Conservation (phyloP, 2,797 vertebrate genomes). For the Alectoris magna region DNA sequence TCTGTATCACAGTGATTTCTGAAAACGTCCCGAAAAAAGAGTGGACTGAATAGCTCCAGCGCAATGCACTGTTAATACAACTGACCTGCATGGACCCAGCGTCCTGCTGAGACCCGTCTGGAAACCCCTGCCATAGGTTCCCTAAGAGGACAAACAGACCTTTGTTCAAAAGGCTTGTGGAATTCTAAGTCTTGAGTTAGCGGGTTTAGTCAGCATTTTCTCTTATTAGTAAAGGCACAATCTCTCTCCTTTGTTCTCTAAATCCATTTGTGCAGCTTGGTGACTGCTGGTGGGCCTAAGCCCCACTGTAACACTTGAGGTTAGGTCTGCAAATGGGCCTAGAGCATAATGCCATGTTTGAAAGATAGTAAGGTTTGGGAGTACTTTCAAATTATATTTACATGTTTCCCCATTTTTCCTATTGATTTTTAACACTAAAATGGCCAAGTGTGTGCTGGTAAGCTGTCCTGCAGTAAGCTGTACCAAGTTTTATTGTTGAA, state of each 20-base stretch:
- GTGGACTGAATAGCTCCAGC: accelerated
- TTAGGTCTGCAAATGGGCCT: neutral
- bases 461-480: neutral
- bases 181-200: neutral
- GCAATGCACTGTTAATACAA: accelerated
- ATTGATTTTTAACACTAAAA: neutral
- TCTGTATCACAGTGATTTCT: neutral
- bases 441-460: neutral
- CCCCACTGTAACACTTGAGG: neutral
- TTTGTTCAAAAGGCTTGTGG: neutral
- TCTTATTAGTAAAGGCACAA: neutral
- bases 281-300: neutral
- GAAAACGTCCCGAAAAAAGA: neutral
- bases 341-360: neutral
- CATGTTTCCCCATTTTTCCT: neutral
- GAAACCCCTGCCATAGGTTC: neutral
- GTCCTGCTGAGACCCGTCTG: neutral
- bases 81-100: neutral
- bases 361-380: neutral
- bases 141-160: neutral
- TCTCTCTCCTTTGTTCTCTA: neutral
- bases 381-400: neutral
- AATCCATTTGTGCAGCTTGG: neutral
- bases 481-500: neutral
- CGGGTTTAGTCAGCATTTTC: neutral